Base-by-base conservation (phyloP, 2,113 vertebrate species). In the Centropus unirufus region DNA sequence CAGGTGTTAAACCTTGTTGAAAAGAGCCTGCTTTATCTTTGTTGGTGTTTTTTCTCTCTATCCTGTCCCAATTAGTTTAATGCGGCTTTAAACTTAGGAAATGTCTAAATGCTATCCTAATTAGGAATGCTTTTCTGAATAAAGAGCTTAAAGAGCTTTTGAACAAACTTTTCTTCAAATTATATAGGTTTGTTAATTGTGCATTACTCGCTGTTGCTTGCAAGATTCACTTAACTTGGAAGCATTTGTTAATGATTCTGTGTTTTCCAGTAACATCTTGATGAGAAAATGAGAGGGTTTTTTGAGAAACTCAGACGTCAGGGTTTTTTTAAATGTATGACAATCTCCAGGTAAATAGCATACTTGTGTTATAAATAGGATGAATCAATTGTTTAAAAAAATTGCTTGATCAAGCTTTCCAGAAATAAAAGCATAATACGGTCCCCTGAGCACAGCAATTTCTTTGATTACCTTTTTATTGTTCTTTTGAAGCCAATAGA, bases 381-480 rank as follows among this genome's bases (percentile, higher is more conserved):
- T 42, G 58, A 90, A 94, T 83, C 83, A 86, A 92, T 55, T 44
- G 52, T 86, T 80, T 39, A 22, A 93, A 95, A 87, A 90, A 95
- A 29, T 13, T 49, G 83, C 88, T 93, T 94, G 87, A 96, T 95
- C 84, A 95, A 89, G 89, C 92, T 93, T 92, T 95, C 83, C 70
- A 79, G 89, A 93, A 95, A 87, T 89, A 94, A 94, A 93, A 93
- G 62, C 78, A 32, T 89, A 94, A 92, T 91, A 58, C 5, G 5
- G 78, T 95, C 95, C 95, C 93, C 72, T 92, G 93, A 96, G 94
- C 77, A 73, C 89, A 91, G 83, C 87, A 64, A 59, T 95, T 93
- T 92, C 88, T 96, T 95, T 96, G 90, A 96, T 97, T 97, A 90
- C 77, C 89, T 92, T 91, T 93, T 96, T 96, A 93, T 94, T 96